Evolutionary conservation across 2,113 vertebrate species (phyloP).

Genomic region (Macrotis lagotis): DNA sequence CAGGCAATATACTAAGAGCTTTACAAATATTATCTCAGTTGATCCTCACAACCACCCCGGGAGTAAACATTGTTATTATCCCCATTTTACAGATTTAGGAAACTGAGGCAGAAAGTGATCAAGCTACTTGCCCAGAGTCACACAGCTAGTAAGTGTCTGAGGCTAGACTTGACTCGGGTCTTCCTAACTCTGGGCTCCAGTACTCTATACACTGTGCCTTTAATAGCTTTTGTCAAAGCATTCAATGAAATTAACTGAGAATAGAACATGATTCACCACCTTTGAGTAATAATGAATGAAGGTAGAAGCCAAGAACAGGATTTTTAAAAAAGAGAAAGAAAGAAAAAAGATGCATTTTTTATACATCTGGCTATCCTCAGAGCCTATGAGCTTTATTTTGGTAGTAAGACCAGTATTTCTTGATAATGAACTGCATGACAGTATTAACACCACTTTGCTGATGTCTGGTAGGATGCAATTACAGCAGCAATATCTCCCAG

Average conservation of each 20-base stretch:
- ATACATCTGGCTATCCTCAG: not conserved
- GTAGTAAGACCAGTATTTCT: slow-evolving; percentile 18
- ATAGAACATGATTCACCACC: not conserved
- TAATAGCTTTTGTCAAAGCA: not conserved
- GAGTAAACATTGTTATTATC: not conserved
- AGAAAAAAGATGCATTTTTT: not conserved
- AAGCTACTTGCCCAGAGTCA: not conserved
- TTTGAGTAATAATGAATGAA: not conserved
- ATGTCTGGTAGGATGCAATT: not conserved
- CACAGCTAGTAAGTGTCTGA: not conserved
- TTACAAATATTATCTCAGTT: not conserved
- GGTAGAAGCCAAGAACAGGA: not conserved
- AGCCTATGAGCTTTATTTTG: slow-evolving; percentile 68
- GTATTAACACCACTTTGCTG: not conserved
- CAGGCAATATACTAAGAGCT: not conserved
- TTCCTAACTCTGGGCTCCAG: not conserved
- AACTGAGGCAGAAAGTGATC: not conserved
- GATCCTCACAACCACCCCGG: not conserved
- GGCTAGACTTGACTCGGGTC: not conserved
- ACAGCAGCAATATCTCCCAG: not conserved
- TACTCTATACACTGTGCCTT: not conserved
- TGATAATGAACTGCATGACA: not conserved
- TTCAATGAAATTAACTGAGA: not conserved
- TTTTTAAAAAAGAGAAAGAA: not conserved
- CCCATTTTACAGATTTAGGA: not conserved